Evolutionary conservation across 1,140 invertebrate genomes (phyloP), one percentile per base, ranked within the genome.

Genomic region (Ptiloglossa arizonensis): DNA sequence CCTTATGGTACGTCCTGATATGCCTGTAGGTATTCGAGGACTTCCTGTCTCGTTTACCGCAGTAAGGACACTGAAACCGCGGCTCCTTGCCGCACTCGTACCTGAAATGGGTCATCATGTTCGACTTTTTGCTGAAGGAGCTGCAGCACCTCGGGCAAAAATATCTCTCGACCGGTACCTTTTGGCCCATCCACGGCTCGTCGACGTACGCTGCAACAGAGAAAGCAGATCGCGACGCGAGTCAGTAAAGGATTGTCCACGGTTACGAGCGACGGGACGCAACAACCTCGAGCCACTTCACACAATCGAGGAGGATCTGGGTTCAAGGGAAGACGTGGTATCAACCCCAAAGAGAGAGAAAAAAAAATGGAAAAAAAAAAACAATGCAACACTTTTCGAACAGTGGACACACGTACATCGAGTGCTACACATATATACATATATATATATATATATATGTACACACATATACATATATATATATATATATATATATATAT

Each of bases 21-120:
- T 72, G 91, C 77, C 88, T 90, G 79, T 85, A 93, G 62, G 83
- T 88, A 44, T 86, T 88, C 66, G 80, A 89, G 2, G 83, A 86
- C 44, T 90, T 88, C 29, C 85, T 86, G 57, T 86, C 83, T 24
- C 79, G 86, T 62, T 87, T 89, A 19, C 78, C 86, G 74, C 93
- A 94, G 56, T 90, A 90, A 0, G 88, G 89, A 69, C 93, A 94
- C 29, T 89, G 85, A 74, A 90, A 94, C 22, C 89, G 84, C 0
- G 93, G 93, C 15, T 93, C 92, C 60, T 95, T 93, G 19, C 94
- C 93, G 64, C 87, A 90, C 57, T 89, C 86, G 63, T 89, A 68
- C n/a, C 89, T 86, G 35, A 79, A 89, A 86, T 89, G 88, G 5
- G 81, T 83, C 74, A 88, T 60, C 88, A 89, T 89, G 73, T 88